These are phyloP conservation scores for Hemibagrus wyckioides DNA, from an alignment of 2,113 vertebrate species.

Conservation along the genomic window DNA sequence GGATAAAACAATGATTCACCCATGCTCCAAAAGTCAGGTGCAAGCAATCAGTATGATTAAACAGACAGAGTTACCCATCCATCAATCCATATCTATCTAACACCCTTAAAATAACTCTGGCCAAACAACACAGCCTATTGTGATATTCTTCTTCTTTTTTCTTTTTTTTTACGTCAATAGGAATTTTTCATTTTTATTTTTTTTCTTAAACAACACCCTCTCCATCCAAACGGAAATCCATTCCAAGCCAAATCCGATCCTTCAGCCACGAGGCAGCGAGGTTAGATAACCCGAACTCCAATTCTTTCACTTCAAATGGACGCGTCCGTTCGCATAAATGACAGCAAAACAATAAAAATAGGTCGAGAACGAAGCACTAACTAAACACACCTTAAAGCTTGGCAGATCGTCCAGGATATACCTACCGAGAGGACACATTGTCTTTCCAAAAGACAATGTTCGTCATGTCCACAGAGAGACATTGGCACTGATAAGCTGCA, in stretches of 20 bases:
- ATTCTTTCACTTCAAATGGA: background rate
- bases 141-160: constrained; percentile 22
- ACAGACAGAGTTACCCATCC: constrained; percentile 22
- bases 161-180: constrained; percentile 49
- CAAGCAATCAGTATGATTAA: constrained; percentile 17
- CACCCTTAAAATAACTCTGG: constrained; percentile 37
- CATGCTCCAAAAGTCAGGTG: constrained; percentile 21
- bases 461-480: constrained; percentile 27
- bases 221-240: constrained; percentile 46
- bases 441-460: constrained; percentile 35
- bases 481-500: constrained; percentile 34
- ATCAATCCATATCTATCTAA: constrained; percentile 25
- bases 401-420: constrained; percentile 34
- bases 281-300: background rate
- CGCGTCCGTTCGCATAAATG: constrained; percentile 2
- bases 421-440: constrained; percentile 28
- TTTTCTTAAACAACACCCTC: constrained; percentile 41
- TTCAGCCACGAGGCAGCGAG: constrained; percentile 28
- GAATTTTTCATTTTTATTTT: background rate
- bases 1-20: constrained; percentile 36
- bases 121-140: constrained; percentile 44
- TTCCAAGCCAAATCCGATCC: constrained; percentile 26
- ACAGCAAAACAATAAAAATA: constrained; percentile 12
- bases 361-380: background rate
- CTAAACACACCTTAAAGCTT: constrained; percentile 15